Percentiles rank a stretch among this genome's conserved stretches.
These are phyloP conservation scores for Drosophila littoralis DNA, from an alignment of 1,140 invertebrate species.

Conservation along the genomic window DNA sequence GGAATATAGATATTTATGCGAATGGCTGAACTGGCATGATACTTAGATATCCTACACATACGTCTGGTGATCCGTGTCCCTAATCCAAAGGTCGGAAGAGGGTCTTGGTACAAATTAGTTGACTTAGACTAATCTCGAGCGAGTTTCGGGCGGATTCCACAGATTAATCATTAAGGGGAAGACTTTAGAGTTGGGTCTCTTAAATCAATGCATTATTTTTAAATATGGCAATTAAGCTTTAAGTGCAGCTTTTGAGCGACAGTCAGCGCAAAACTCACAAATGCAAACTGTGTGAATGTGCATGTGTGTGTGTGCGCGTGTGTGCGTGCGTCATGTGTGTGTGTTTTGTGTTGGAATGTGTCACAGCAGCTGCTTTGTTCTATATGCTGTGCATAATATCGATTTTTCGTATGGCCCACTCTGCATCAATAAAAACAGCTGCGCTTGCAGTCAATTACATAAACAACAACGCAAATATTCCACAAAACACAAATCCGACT, in stretches of 20 bases:
- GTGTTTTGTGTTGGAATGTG: constrained; percentile 63
- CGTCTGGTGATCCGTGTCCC: too few species aligned
- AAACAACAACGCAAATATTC: constrained; percentile 41
- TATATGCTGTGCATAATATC: constrained; percentile 56
- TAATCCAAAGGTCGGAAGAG: too few species aligned
- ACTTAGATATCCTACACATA: too few species aligned
- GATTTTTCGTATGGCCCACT: constrained; percentile 59
- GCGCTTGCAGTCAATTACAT: constrained; percentile 53
- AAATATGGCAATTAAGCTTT: constrained; percentile 15
- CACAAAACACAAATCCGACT: too few species aligned
- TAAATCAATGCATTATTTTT: background rate
- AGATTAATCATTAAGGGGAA: background rate
- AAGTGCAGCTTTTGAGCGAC: constrained; percentile 9
- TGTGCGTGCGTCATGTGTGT: constrained; percentile 12
- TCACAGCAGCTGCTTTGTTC: constrained; percentile 64
- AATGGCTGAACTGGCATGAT: too few species aligned
- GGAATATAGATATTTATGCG: too few species aligned
- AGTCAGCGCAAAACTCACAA: constrained; percentile 19
- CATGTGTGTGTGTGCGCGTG: constrained; percentile 7
- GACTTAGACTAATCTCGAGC: too few species aligned
- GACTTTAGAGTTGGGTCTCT: background rate
- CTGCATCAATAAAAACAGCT: constrained; percentile 14
- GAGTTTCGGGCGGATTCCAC: background rate
- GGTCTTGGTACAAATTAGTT: too few species aligned
- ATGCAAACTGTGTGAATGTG: background rate